phyloP scores from a whole-genome alignment of 1,140 invertebrate genomes.

The Drosophila mauritiana region DNA sequence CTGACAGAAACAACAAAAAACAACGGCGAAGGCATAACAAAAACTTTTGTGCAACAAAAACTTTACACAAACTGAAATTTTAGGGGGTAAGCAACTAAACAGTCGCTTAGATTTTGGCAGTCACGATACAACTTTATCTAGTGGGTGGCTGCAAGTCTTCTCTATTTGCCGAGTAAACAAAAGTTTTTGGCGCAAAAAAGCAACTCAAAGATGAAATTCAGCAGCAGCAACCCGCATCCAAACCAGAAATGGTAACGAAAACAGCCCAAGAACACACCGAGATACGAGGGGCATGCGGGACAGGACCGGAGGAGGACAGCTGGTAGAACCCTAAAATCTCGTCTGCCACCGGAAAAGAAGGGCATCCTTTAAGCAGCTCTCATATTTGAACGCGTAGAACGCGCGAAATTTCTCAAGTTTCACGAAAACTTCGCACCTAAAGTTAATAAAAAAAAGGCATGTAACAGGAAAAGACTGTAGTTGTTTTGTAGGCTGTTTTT shows the following conservation, averaged over 20 bases:
- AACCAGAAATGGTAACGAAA: slow-evolving; percentile 44
- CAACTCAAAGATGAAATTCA: slow-evolving; percentile 74
- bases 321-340: slow-evolving; percentile 17
- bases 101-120: slow-evolving; percentile 62
- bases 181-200: slow-evolving; percentile 78
- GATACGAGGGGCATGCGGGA: slow-evolving; percentile 27
- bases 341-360: slow-evolving; percentile 12
- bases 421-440: slow-evolving; percentile 40
- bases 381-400: slow-evolving; percentile 47
- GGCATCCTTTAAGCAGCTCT: slow-evolving; percentile 13
- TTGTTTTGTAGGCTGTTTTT: not conserved
- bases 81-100: slow-evolving; percentile 37
- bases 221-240: slow-evolving; percentile 46
- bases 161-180: slow-evolving; percentile 78
- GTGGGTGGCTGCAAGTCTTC: slow-evolving; percentile 18
- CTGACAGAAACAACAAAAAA: slow-evolving; percentile 25
- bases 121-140: slow-evolving; percentile 30
- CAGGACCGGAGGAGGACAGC: slow-evolving; percentile 14
- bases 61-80: slow-evolving; percentile 52
- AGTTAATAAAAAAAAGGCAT: not conserved
- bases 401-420: slow-evolving; percentile 56
- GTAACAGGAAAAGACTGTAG: not conserved
- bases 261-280: slow-evolving; percentile 30
- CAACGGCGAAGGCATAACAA: slow-evolving; percentile 58
- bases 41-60: slow-evolving; percentile 75